A percentile compares a stretch with the other conserved stretches of the same genome.
These are phyloP conservation scores for Schizotus pectinicornis DNA, from an alignment of 2,888 invertebrate genomes.

Conservation along the genomic window DNA sequence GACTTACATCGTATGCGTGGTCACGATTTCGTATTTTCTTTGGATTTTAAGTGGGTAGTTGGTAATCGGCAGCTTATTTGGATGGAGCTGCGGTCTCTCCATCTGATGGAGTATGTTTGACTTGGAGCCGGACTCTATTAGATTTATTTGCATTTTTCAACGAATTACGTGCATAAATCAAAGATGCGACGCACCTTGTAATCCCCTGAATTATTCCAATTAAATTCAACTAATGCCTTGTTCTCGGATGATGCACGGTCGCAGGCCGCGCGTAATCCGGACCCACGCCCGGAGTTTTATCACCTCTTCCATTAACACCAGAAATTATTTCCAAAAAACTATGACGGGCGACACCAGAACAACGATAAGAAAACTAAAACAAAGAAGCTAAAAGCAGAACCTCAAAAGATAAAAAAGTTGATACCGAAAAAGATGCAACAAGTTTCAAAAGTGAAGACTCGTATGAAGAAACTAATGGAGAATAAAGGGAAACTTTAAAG, in stretches of 20 bases:
- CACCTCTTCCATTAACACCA: no score
- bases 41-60: constrained; percentile 32
- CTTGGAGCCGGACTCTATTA: constrained; percentile 16
- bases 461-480: no score
- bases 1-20: constrained; percentile 32
- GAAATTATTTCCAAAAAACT: no score
- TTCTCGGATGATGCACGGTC: constrained; percentile 11
- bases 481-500: no score
- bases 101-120: constrained; percentile 6
- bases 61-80: constrained; percentile 32
- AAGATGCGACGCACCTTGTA: constrained; percentile 10
- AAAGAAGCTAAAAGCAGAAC: no score
- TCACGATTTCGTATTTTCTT: constrained; percentile 35
- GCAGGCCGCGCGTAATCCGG: no score
- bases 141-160: constrained; percentile 17
- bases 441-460: no score
- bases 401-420: no score
- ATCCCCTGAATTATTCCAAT: constrained; percentile 19
- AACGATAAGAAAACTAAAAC: no score
- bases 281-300: no score
- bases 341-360: no score
- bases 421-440: no score
- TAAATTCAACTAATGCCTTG: constrained; percentile 18
- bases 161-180: constrained; percentile 25
- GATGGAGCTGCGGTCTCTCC: constrained; percentile 2